Evolutionary conservation across 2,797 vertebrate genomes (phyloP).

Genomic region (Pangasius krempfi): DNA sequence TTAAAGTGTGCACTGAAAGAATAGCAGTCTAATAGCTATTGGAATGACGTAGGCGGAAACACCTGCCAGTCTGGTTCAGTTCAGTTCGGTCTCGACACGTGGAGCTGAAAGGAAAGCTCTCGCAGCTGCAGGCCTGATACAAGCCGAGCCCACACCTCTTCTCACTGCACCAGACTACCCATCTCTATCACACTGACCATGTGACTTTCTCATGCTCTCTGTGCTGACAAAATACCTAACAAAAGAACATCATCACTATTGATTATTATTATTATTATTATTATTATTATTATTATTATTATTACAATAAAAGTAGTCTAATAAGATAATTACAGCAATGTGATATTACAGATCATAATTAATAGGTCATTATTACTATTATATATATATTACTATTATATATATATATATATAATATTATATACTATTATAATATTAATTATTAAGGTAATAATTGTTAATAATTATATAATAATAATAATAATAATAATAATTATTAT

Average conservation of each 20-base stretch:
- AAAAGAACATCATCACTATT: not conserved
- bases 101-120: constrained; percentile 46
- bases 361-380: not conserved
- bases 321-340: not conserved
- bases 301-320: not conserved
- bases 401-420: no score
- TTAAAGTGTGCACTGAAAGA: constrained; percentile 33
- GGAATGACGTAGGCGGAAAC: constrained; percentile 34
- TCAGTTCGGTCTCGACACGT: constrained; percentile 40
- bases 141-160: constrained; percentile 14
- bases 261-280: not conserved
- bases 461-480: not conserved
- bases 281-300: not conserved
- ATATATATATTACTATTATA: no score
- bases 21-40: constrained; percentile 25
- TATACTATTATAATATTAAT: no score
- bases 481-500: no score
- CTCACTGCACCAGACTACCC: not conserved
- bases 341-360: not conserved
- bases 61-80: constrained; percentile 48
- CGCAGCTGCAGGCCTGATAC: constrained; percentile 45
- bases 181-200: not conserved
- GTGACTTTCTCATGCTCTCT: not conserved
- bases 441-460: not conserved
- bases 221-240: not conserved